Percentiles rank a stretch among this genome's conserved stretches.
Evolutionary conservation across 2,888 invertebrate genomes (phyloP).

Genomic region (Meghimatium bilineatum): DNA sequence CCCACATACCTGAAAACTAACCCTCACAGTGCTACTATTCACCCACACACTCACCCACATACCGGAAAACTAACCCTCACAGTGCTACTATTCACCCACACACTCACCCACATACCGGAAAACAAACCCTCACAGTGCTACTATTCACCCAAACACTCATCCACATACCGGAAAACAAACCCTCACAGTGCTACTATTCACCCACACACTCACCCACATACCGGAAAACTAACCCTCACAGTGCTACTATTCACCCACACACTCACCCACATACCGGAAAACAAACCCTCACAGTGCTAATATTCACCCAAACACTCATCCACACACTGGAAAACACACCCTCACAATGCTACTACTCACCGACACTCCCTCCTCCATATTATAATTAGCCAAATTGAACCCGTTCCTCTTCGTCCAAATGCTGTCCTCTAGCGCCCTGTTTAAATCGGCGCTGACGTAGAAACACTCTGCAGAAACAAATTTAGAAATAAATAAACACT

Average conservation of each 20-base stretch:
- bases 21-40: no score
- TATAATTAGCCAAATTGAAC: slow-evolving; percentile 70
- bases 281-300: no score
- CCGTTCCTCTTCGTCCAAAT: slow-evolving; percentile 71
- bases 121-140: background rate
- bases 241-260: background rate
- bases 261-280: background rate
- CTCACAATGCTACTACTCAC: slow-evolving; percentile 57
- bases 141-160: background rate
- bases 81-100: background rate
- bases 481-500: background rate
- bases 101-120: background rate
- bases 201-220: background rate
- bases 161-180: background rate
- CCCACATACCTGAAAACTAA: no score
- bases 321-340: background rate
- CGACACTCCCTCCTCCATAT: slow-evolving; percentile 67
- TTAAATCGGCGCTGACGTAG: slow-evolving; percentile 68
- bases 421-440: slow-evolving; percentile 67
- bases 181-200: background rate
- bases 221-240: no score
- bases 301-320: background rate
- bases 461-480: slow-evolving; percentile 60
- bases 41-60: background rate
- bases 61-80: no score